These are phyloP conservation scores for Turritopsis rubra DNA, from an alignment of 30 jellyfish, hydroid and myxozoan species.

Conservation along the genomic window DNA sequence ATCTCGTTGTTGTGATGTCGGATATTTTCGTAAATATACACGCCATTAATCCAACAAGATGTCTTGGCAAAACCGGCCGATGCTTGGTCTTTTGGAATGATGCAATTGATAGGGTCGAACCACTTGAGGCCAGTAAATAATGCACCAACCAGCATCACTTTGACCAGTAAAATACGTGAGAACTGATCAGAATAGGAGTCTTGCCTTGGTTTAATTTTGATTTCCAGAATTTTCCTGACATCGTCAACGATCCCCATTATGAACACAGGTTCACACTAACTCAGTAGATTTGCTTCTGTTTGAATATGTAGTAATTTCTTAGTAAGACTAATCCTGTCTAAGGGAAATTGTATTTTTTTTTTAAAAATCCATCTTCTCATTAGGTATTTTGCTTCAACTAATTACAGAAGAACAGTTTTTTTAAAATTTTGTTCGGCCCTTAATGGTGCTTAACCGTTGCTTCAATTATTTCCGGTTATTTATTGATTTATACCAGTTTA, in stretches of 20 bases:
- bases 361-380: no score
- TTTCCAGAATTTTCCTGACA: not conserved
- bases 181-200: constrained; percentile 8
- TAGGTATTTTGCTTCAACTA: no score
- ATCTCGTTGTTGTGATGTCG: constrained; percentile 5
- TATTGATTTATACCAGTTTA: no score
- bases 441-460: no score
- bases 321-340: not conserved
- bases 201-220: constrained; percentile 8
- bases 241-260: not conserved
- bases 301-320: no score
- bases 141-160: not conserved
- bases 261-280: not conserved
- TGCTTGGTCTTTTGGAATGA: not conserved
- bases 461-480: no score
- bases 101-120: constrained; percentile 6
- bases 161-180: not conserved
- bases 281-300: not conserved
- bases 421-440: no score
- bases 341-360: no score
- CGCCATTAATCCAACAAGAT: constrained; percentile 7
- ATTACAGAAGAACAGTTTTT: no score
- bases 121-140: not conserved
- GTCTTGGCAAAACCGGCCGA: not conserved
- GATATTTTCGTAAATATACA: constrained; percentile 3